These are phyloP conservation scores for Junonia oenone DNA, from an alignment of 2,888 invertebrate species.

Conservation along the genomic window DNA sequence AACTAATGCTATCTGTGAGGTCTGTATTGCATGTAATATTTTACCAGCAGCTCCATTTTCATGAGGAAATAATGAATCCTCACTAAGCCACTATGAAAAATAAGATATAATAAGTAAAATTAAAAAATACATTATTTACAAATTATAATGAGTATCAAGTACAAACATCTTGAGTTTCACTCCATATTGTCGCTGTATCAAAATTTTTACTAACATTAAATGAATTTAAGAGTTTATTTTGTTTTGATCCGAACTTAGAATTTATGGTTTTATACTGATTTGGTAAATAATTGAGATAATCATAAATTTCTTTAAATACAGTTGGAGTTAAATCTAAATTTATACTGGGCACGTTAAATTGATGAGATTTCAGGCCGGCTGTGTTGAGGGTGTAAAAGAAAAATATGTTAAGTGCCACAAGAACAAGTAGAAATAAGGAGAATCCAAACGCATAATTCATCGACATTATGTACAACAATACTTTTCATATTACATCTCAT, in stretches of 20 bases:
- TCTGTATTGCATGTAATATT: conserved; percentile 82
- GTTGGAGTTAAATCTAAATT: conserved; percentile 48
- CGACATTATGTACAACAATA: conserved; percentile 45
- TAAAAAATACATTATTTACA: neutral
- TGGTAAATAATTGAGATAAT: conserved; percentile 61
- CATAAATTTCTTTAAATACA: conserved; percentile 58
- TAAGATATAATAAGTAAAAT: too few relatives aligned
- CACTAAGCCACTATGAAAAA: conserved; percentile 70
- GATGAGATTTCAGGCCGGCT: conserved; percentile 41
- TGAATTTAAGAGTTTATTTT: conserved; percentile 48
- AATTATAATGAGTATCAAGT: conserved; percentile 8
- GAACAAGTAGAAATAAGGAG: conserved; percentile 59
- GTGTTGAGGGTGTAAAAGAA: conserved; percentile 64
- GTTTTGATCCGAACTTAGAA: conserved; percentile 47
- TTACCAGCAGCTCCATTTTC: conserved; percentile 79
- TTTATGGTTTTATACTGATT: conserved; percentile 56
- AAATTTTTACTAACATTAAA: conserved; percentile 56
- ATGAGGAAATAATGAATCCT: conserved; percentile 63
- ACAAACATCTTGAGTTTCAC: conserved; percentile 56
- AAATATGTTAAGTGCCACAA: conserved; percentile 64
- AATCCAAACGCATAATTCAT: conserved; percentile 69
- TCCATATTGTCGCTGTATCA: conserved; percentile 46
- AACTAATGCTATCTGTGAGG: conserved; percentile 84
- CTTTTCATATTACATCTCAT: neutral
- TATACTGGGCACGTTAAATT: conserved; percentile 44